Conservation (phyloP, 2,113 vertebrate genomes). For the Plestiodon gilberti region DNA sequence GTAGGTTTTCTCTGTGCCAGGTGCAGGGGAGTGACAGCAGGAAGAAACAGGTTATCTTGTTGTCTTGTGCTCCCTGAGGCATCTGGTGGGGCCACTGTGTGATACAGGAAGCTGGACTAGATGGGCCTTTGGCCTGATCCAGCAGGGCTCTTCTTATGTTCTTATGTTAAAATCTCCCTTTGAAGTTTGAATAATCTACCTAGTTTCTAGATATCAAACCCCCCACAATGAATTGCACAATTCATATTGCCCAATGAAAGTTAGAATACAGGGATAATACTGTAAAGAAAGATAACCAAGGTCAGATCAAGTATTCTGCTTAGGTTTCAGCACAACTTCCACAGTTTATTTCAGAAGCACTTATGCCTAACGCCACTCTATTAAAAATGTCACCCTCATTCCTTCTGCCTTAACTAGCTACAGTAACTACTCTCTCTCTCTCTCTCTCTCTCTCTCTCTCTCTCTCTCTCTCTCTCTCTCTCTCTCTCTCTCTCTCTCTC, state of each 20-base stretch:
- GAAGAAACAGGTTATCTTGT: no score
- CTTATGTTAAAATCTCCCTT: background rate
- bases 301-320: background rate
- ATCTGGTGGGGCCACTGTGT: no score
- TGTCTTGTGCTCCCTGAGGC: no score
- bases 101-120: no score
- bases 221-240: background rate
- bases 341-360: background rate
- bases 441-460: no score
- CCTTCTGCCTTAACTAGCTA: conserved; percentile 27
- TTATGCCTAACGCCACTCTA: background rate
- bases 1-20: no score
- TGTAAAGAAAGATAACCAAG: background rate
- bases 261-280: background rate
- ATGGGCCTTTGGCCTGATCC: no score
- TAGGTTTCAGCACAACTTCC: background rate
- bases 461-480: no score
- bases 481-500: no score
- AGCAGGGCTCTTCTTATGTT: no score
- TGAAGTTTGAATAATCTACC: background rate
- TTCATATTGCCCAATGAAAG: background rate
- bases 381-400: conserved; percentile 3
- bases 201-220: background rate
- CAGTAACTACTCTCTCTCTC: no score
- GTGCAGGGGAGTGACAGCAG: no score